Conservation (phyloP, 2,797 vertebrate species). For the Pseudochromis fuscus region DNA sequence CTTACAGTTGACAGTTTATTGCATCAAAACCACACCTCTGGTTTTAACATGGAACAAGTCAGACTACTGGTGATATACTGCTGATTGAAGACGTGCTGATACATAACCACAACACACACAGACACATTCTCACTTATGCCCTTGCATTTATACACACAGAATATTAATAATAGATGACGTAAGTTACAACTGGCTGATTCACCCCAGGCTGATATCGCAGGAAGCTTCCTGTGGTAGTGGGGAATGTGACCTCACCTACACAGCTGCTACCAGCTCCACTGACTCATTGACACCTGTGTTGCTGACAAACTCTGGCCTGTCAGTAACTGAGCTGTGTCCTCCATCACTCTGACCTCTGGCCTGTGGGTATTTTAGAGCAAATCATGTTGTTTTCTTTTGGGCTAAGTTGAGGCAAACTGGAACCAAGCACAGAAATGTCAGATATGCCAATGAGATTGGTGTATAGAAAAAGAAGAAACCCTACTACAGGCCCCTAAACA, state of each 20-base stretch:
- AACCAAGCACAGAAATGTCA: constrained; percentile 7
- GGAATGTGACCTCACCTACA: constrained; percentile 61
- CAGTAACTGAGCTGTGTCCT: constrained; percentile 32
- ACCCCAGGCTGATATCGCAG: constrained; percentile 28
- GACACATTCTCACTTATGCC: neutral
- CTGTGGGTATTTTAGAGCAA: constrained; percentile 25
- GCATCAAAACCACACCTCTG: constrained; percentile 28
- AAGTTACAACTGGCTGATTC: constrained; percentile 7
- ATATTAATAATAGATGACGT: constrained; percentile 8
- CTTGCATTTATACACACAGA: constrained; percentile 2
- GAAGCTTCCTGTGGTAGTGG: constrained; percentile 21
- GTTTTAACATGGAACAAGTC: constrained; percentile 46
- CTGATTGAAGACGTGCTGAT: neutral
- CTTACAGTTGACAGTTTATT: constrained; percentile 25
- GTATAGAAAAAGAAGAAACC: too few species aligned
- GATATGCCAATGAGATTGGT: constrained; percentile 7
- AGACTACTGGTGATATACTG: constrained; percentile 18
- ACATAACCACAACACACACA: constrained; percentile 7
- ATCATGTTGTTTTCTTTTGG: constrained; percentile 12
- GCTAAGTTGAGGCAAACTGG: constrained; percentile 1
- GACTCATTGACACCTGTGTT: constrained; percentile 60
- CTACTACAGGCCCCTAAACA: too few species aligned
- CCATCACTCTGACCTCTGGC: constrained; percentile 32
- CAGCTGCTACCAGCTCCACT: constrained; percentile 28
- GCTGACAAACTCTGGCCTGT: constrained; percentile 51